phyloP scores from a whole-genome alignment of 1,140 invertebrate species.

The Parasteatoda tepidariorum region DNA sequence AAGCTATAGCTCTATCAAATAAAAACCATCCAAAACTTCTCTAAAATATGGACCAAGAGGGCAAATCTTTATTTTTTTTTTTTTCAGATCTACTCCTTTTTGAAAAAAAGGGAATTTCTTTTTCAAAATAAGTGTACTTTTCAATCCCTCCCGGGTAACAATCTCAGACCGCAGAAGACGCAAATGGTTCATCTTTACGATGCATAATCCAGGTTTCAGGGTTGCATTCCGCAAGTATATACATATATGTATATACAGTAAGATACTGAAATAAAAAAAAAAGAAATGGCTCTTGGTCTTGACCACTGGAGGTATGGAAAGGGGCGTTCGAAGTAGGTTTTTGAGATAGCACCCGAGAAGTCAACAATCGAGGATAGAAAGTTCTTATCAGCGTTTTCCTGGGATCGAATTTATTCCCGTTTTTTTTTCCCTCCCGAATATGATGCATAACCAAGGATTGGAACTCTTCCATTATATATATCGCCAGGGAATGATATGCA shows the following conservation, averaged over 20 bases:
- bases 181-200: slow-evolving; percentile 37
- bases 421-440: background rate
- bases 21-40: no score
- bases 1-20: no score
- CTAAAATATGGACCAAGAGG: no score
- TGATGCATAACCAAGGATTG: slow-evolving; percentile 48
- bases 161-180: background rate
- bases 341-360: slow-evolving; percentile 24
- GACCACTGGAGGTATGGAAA: slow-evolving; percentile 7
- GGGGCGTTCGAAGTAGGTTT: background rate
- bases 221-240: background rate
- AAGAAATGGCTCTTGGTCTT: background rate
- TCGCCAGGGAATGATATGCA: slow-evolving; percentile 48
- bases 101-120: no score
- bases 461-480: slow-evolving; percentile 45
- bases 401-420: background rate
- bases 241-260: slow-evolving; percentile 13
- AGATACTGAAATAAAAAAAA: background rate
- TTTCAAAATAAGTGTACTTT: no score
- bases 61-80: no score
- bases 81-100: no score
- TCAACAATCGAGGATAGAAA: slow-evolving; percentile 38
- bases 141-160: slow-evolving; percentile 9
- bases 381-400: slow-evolving; percentile 43
- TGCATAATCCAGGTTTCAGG: slow-evolving; percentile 37